Percentiles rank a stretch among this genome's conserved stretches.
Conservation (phyloP, 2,888 invertebrate species). For the Cryptocheilus praepositus region DNA sequence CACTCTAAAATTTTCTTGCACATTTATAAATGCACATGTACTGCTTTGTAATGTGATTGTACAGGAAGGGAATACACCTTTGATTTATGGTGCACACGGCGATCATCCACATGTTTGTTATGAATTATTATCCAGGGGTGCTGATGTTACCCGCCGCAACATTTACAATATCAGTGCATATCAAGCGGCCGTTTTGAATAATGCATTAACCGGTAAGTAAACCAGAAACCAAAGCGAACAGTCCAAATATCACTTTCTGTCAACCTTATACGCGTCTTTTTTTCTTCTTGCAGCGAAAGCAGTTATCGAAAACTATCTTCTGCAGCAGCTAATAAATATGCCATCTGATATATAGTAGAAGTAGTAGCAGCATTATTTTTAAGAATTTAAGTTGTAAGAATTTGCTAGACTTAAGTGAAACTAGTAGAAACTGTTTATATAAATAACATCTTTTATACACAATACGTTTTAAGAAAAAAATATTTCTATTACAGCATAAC, state of each 20-base stretch:
- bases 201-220: slow-evolving; percentile 68
- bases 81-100: slow-evolving; percentile 93
- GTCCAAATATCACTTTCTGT: too few species aligned
- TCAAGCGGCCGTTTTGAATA: slow-evolving; percentile 84
- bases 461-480: not conserved
- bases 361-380: too few species aligned
- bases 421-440: too few species aligned
- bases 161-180: slow-evolving; percentile 90
- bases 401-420: not conserved
- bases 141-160: slow-evolving; percentile 88
- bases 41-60: slow-evolving; percentile 5
- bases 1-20: not conserved
- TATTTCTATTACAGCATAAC: too few species aligned
- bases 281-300: slow-evolving; percentile 81
- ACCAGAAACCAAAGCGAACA: too few species aligned
- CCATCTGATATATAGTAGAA: slow-evolving; percentile 58
- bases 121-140: slow-evolving; percentile 87
- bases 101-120: slow-evolving; percentile 94
- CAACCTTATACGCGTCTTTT: not conserved
- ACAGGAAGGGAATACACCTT: slow-evolving; percentile 90
- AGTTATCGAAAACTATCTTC: slow-evolving; percentile 85
- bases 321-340: slow-evolving; percentile 74
- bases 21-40: not conserved
- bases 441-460: not conserved
- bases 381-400: slow-evolving; percentile 15